Base-by-base conservation (phyloP, 2,113 vertebrate genomes). In the Leucosticte australis region DNA sequence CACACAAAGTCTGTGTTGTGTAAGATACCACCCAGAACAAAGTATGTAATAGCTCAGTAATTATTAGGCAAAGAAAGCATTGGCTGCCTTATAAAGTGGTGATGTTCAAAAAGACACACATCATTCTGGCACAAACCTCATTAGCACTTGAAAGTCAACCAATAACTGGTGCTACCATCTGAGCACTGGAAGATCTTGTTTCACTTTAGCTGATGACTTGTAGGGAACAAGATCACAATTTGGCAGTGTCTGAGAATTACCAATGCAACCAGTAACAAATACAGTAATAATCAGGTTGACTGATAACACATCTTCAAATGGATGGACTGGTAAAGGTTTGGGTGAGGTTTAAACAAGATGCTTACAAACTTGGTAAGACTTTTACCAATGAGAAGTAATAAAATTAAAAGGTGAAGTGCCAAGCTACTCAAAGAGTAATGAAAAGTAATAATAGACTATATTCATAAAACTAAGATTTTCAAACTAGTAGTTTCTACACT, bases 71-170 rank as follows among this genome's bases (percentile, higher is more conserved):
- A 80, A 80, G 15, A 70, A 83, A 57, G 4, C 13, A n/a, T 15
- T 57, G 11, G 10, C 28, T 85, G 10, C 19, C 41, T 73, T 46
- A 21, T 46, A 69, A 80, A 49, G 14, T 3, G n/a, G 3, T 41
- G 37, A 39, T n/a, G 3, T 53, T 68, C 35, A 70, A 78, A 77
- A 84, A 56, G 7, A 67, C 56, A 56, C 6, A 1, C 27, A 56
- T 37, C 10, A 13, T 35, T 17, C 7, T 69, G 44, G 3, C 53
- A 64, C 2, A 73, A 65, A 26, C 18, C 41, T 53, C 0, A 0
- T 49, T 46, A 56, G 10, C 37, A 33, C 28, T 74, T 69, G 13
- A 65, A 64, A 77, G 31, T 73, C 21, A 35, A 24, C 3, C 27
- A 53, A 62, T 46, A 31, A 41, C 24, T 62, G 18, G 15, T 74